Evolutionary conservation across 2,888 invertebrate genomes (phyloP).

Genomic region (Apeira syringaria): DNA sequence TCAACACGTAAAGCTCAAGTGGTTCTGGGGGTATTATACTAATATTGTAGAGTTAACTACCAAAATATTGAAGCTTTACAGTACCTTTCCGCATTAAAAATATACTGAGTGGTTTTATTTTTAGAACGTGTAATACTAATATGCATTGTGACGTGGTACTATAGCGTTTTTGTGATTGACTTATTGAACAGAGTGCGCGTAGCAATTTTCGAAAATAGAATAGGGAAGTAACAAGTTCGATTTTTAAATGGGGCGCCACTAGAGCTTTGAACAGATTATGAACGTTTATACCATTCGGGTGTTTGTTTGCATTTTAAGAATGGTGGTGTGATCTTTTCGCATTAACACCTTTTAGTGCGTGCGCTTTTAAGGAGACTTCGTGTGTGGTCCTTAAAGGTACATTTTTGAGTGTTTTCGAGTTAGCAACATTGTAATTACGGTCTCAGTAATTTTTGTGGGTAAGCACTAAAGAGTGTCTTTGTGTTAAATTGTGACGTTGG

Average conservation of each 20-base stretch:
- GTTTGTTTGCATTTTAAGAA: constrained; percentile 66
- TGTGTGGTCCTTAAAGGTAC: constrained; percentile 65
- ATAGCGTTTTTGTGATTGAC: constrained; percentile 32
- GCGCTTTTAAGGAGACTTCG: constrained; percentile 62
- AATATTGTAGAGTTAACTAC: constrained; percentile 35
- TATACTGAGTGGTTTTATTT: constrained; percentile 44
- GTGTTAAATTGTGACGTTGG: not conserved
- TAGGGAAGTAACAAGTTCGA: constrained; percentile 64
- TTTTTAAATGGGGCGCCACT: constrained; percentile 67
- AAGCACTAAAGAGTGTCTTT: constrained; percentile 8
- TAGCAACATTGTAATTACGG: constrained; percentile 41
- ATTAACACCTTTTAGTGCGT: constrained; percentile 80
- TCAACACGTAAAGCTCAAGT: constrained; percentile 31
- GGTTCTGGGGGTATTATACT: constrained; percentile 47
- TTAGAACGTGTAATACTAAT: not conserved
- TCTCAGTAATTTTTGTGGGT: constrained; percentile 27
- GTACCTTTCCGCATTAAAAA: constrained; percentile 46
- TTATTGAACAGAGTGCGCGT: constrained; percentile 63
- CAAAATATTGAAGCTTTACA: constrained; percentile 2
- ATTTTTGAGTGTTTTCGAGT: constrained; percentile 41
- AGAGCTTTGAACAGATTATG: constrained; percentile 66
- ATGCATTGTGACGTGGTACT: not conserved
- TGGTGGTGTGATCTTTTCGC: constrained; percentile 72
- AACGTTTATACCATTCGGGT: constrained; percentile 63
- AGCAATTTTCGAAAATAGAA: constrained; percentile 65